A percentile compares a stretch with the other conserved stretches of the same genome.
These are phyloP conservation scores for Ceyx cyanopectus DNA, from an alignment of 2,113 vertebrate genomes.

Conservation along the genomic window DNA sequence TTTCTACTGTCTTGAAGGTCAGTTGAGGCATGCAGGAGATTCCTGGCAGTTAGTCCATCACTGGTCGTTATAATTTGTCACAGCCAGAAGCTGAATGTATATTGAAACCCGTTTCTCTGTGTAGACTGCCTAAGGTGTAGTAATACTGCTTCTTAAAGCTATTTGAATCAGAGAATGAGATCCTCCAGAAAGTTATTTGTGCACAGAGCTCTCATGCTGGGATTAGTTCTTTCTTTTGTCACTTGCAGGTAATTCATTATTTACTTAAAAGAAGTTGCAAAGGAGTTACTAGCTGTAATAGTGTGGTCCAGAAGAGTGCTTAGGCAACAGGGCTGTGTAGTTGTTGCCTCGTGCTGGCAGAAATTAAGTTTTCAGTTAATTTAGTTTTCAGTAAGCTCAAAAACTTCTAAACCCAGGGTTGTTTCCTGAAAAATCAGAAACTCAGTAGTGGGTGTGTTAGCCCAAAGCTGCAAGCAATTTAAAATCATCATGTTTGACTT, in stretches of 20 bases:
- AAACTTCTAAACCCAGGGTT: background rate
- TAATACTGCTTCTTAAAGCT: background rate
- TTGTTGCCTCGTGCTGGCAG: background rate
- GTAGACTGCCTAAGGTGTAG: background rate
- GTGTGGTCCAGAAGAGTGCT: background rate
- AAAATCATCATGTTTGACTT: accelerated
- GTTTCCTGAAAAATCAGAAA: background rate
- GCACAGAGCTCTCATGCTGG: background rate
- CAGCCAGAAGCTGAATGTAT: background rate
- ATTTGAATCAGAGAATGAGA: background rate
- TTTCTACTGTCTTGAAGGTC: background rate
- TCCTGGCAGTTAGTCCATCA: background rate
- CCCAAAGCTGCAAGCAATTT: background rate
- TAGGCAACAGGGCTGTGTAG: background rate
- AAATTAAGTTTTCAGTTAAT: background rate
- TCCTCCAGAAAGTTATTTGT: background rate
- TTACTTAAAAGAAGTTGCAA: background rate
- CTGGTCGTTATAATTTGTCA: background rate
- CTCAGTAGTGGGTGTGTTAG: background rate
- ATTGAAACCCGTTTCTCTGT: background rate
- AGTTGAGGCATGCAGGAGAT: background rate
- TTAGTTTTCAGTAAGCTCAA: background rate
- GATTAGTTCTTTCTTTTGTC: background rate
- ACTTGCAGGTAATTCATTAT: background rate
- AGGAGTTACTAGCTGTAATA: background rate